Evolutionary conservation across 2,797 vertebrate genomes (phyloP), one percentile per base, ranked within the genome.

Genomic region (Pseudochromis fuscus): DNA sequence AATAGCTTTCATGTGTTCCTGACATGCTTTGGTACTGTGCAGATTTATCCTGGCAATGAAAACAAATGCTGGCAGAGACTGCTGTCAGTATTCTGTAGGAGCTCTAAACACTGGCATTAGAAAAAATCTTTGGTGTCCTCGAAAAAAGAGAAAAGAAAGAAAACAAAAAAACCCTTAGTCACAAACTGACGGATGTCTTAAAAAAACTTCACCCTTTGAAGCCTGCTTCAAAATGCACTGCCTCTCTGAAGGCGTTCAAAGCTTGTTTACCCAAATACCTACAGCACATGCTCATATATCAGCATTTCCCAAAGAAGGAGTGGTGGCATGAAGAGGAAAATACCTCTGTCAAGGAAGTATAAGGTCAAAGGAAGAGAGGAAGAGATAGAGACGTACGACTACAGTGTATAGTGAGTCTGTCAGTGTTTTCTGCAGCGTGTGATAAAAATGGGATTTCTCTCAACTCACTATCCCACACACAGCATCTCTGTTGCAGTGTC

Each of bases 211-310:
- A 42, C 21, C 40, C 44, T 79, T 75, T 77, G 62, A 83, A 81
- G 57, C 35, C 53, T 42, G 40, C 53, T 79, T 82, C 59, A 59
- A 66, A 86, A 69, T 31, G 2, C 21, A 53, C 68, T 49, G 45
- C 60, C 11, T 84, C 62, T 76, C 35, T 42, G 28, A 76, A 59
- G 46, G 23, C 44, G 16, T 75, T 77, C 64, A 77, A 79, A 80
- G 72, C 67, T 72, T 81, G 77, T 81, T 84, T 84, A 77, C 46
- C 40, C 44, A 83, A 70, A 85, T 45, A 76, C 62, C 55, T 77
- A 72, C 59, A 74, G 82, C 57, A 18, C 24, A 69, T 62, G 58
- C 37, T 67, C 48, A 30, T 66, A 51, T 48, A 71, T 67, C 58
- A 59, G 57, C 58, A 44, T 77, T 58, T 68, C 40, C 0, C 1